Evolutionary conservation across 1,140 invertebrate genomes (phyloP).

Genomic region (Penaeus indicus): DNA sequence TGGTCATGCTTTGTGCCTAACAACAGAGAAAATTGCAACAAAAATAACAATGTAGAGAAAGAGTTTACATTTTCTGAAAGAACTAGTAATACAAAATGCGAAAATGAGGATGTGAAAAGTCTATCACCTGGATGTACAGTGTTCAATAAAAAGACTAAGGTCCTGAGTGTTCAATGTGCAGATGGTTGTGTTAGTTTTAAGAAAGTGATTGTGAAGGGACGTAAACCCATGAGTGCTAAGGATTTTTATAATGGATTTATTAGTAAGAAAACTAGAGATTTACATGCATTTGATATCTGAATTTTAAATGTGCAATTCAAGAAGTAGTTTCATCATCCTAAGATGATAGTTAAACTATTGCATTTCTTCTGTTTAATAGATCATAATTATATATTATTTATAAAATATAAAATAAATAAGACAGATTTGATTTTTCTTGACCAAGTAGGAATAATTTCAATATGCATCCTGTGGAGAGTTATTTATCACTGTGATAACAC

Average conservation of each 20-base stretch:
- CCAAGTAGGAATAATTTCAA: too few species aligned
- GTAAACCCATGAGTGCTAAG: slow-evolving; percentile 61
- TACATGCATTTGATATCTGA: slow-evolving; percentile 16
- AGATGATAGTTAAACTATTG: too few species aligned
- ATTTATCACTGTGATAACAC: too few species aligned
- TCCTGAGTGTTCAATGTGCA: slow-evolving; percentile 49
- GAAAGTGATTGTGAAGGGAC: slow-evolving; percentile 48
- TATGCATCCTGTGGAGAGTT: too few species aligned
- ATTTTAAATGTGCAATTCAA: too few species aligned
- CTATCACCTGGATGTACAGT: slow-evolving; percentile 17
- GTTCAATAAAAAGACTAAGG: slow-evolving; percentile 32
- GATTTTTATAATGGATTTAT: slow-evolving; percentile 65
- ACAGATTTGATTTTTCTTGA: too few species aligned
- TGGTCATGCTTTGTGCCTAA: slow-evolving; percentile 4
- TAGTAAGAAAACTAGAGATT: slow-evolving; percentile 48
- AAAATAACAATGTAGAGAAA: not conserved
- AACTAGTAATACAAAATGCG: not conserved
- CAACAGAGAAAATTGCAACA: not conserved
- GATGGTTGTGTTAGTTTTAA: slow-evolving; percentile 57
- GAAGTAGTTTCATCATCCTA: too few species aligned
- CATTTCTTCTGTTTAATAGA: too few species aligned
- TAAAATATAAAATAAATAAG: too few species aligned
- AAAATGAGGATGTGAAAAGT: not conserved
- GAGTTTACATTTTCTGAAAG: not conserved
- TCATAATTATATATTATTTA: too few species aligned